Conservation (phyloP, 2,888 invertebrate species). For the Hanleya hanleyi region DNA sequence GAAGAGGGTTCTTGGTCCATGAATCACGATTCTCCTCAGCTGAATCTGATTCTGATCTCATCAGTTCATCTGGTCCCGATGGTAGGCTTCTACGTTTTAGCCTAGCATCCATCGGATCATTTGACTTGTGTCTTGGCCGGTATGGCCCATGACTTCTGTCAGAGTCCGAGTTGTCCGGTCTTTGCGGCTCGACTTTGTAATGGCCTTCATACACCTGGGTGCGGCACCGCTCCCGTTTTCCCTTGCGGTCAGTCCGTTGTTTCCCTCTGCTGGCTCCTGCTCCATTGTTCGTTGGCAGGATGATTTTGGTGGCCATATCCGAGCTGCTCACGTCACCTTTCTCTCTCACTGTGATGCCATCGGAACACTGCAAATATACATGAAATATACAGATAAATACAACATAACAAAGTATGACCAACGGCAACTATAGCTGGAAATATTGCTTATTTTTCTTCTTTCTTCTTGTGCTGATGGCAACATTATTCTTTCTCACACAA, state of each 20-base stretch:
- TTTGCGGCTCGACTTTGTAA: neutral
- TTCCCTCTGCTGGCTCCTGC: neutral
- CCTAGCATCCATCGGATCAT: neutral
- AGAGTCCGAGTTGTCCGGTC: neutral
- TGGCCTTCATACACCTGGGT: conserved; percentile 1
- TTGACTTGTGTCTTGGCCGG: neutral
- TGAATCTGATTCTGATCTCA: conserved; percentile 42
- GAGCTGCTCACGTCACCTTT: neutral
- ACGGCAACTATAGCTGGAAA: no score
- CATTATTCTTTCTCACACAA: no score
- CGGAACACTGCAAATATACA: conserved; percentile 7
- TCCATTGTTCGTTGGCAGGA: neutral
- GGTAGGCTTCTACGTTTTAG: neutral
- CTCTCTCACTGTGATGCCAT: neutral
- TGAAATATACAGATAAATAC: no score
- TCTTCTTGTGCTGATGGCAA: no score
- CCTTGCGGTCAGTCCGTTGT: neutral
- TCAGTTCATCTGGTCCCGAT: neutral
- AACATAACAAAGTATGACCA: no score
- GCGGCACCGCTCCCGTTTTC: neutral
- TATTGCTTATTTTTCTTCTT: no score
- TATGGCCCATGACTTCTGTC: neutral
- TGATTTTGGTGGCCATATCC: neutral
- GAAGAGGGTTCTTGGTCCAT: conserved; percentile 45
- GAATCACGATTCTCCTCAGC: conserved; percentile 48